Base-by-base conservation (phyloP, 2,888 invertebrate species). In the Ctenicera cuprea region DNA sequence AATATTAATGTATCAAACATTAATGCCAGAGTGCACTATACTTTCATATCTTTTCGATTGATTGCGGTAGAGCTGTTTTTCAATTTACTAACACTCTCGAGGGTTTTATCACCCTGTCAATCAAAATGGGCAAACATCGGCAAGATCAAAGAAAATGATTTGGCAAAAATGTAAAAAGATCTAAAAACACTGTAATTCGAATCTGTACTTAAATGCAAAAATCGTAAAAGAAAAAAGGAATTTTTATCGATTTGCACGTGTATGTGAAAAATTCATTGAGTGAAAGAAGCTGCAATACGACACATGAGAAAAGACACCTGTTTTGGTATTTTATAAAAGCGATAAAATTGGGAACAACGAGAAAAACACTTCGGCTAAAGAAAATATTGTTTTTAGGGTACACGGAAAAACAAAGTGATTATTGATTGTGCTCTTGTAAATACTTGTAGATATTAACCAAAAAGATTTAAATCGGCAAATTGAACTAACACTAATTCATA, bases 401-500 rank as follows among this genome's bases (percentile, higher is more conserved):
- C 50, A 50, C 5, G 11, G 26, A 50, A 50, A 50, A 50, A 50
- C 50, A 50, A 20, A 26, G 20, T 20, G 20, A n/a, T 18, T 48
- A 48, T 20, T 30, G 54, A 30, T 30, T n/a, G 38, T 43, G 26
- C 26, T 26, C 26, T 26, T 2, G 26, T 26, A 26, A 26, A 26
- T 54, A 16, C 30, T 16, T 33, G 16, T 33, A 14, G 20, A 14
- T 52, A n/a, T 37, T 41, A 45, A 12, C 52, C 37, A 20, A 48
- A 48, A 76, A 74, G 22, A 72, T 73, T 41, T 16, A 73, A 37
- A 0, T 73, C 67, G 26, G 67, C 38, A 37, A 75, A 76, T 83
- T 92, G 91, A 57, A 92, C 85, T 71, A 92, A 86, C 71, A 92
- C 91, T 20, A 92, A 87, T 83, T 92, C 92, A 77, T 92, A 7